phyloP scores from a whole-genome alignment of 2,888 invertebrate genomes.

The Plutella xylostella region DNA sequence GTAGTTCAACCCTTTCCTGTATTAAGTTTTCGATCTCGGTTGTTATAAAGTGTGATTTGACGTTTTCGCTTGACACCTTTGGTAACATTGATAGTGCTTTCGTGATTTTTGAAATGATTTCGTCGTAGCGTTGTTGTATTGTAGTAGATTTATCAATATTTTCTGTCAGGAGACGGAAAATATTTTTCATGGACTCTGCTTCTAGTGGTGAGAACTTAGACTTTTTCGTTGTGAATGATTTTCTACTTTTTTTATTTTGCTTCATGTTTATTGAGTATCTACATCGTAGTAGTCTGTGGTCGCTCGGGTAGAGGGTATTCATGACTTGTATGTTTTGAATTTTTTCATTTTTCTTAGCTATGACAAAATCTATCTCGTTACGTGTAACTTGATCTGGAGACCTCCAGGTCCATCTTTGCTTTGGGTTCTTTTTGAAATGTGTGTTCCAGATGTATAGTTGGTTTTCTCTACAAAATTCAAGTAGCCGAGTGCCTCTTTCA shows the following conservation, averaged over 20 bases:
- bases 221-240: background rate
- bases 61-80: too few species aligned
- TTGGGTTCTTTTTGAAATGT: constrained; percentile 14
- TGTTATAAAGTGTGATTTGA: too few species aligned
- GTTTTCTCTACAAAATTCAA: constrained; percentile 15
- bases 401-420: constrained; percentile 15
- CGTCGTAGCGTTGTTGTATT: too few species aligned
- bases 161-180: too few species aligned
- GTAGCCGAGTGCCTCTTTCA: constrained; percentile 13
- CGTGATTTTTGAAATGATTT: too few species aligned
- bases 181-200: too few species aligned
- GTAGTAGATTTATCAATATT: too few species aligned
- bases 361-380: constrained; percentile 17
- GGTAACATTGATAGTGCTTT: too few species aligned
- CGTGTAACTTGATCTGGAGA: constrained; percentile 14
- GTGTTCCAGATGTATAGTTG: constrained; percentile 15
- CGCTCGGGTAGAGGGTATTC: background rate
- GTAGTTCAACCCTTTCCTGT: too few species aligned
- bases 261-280: background rate
- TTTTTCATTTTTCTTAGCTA: background rate
- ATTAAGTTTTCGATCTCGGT: too few species aligned
- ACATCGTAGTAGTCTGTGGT: constrained; percentile 2
- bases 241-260: background rate
- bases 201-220: background rate
- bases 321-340: background rate